Conservation (phyloP, 1,140 invertebrate species). For the Euwallacea similis region DNA sequence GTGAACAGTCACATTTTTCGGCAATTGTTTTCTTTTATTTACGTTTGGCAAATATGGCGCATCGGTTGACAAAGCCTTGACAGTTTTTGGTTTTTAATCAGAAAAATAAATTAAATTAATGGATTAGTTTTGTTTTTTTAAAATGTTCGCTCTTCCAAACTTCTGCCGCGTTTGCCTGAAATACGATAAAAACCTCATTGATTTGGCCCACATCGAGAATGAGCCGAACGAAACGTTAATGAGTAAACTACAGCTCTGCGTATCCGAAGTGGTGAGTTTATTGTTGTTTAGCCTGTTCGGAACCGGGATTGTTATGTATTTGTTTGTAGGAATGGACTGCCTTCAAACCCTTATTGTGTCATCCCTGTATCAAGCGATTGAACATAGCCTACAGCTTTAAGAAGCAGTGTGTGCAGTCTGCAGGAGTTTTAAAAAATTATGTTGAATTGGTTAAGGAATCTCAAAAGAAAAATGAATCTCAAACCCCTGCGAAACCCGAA, state of each 20-base stretch:
- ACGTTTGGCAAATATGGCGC: slow-evolving; percentile 46
- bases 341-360: slow-evolving; percentile 49
- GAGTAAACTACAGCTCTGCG: slow-evolving; percentile 49
- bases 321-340: slow-evolving; percentile 49
- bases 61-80: slow-evolving; percentile 47
- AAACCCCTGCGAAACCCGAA: slow-evolving; percentile 34
- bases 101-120: slow-evolving; percentile 37
- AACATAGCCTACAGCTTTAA: slow-evolving; percentile 48
- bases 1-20: too few relatives aligned
- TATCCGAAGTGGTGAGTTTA: slow-evolving; percentile 51
- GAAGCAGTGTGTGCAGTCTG: slow-evolving; percentile 48
- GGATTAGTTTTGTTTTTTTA: slow-evolving; percentile 41
- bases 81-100: slow-evolving; percentile 41
- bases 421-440: slow-evolving; percentile 46
- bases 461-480: slow-evolving; percentile 46
- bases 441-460: slow-evolving; percentile 45
- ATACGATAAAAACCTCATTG: slow-evolving; percentile 49
- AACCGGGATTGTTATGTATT: slow-evolving; percentile 31
- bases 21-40: slow-evolving; percentile 38
- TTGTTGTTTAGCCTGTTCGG: slow-evolving; percentile 32
- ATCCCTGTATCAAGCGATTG: slow-evolving; percentile 48
- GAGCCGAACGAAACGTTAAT: slow-evolving; percentile 47
- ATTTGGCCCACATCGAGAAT: slow-evolving; percentile 48
- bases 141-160: slow-evolving; percentile 49
- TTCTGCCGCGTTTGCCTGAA: slow-evolving; percentile 51